Evolutionary conservation across 64 coral and sea anemone species (phyloP), one percentile per base, ranked within the genome.

Genomic region (Astreopora myriophthalma): DNA sequence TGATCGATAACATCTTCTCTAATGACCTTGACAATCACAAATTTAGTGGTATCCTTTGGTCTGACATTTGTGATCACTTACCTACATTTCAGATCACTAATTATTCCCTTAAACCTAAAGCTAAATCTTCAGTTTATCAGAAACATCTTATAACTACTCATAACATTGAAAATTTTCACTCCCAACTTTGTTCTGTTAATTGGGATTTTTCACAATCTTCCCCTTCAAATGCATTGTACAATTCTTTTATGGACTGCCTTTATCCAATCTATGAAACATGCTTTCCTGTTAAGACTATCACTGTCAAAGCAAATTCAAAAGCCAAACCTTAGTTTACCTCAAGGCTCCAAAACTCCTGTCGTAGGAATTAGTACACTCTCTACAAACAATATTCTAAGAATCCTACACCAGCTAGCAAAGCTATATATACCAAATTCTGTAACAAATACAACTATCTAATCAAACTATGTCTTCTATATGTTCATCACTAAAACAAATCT

Each of bases 401-500:
- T 48, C 52, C 79, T 48, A 48, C 79, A 40, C 44, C 79, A 83
- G 31, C 79, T 48, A 83, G 63, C 51, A 83, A 83, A 83, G 79
- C 44, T 40, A 83, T 48, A 63, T 83, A 83, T 62, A 48, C 79
- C 36, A 83, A 83, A 83, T 83, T 48, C 79, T 52, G 28, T 33
- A 83, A 83, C 27, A 83, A 83, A 83, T n/a, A n/a, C n/a, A n/a
- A n/a, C n/a, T n/a, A n/a, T n/a, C n/a, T n/a, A n/a, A n/a, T 84
- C 38, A 84, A 84, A 51, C 57, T 63, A 66, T 81, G 34, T 61
- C 49, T 80, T 40, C 38, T 22, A 80, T 80, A 80, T 17, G 46
- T 52, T 80, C 76, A 80, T 80, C 44, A 80, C 76, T 80, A 80
- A 83, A 49, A 83, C 52, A 83, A 83, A 83, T 46, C 25, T 83